Evolutionary conservation across 1,140 invertebrate species (phyloP).

Genomic region (Brachionus rotundiformis): DNA sequence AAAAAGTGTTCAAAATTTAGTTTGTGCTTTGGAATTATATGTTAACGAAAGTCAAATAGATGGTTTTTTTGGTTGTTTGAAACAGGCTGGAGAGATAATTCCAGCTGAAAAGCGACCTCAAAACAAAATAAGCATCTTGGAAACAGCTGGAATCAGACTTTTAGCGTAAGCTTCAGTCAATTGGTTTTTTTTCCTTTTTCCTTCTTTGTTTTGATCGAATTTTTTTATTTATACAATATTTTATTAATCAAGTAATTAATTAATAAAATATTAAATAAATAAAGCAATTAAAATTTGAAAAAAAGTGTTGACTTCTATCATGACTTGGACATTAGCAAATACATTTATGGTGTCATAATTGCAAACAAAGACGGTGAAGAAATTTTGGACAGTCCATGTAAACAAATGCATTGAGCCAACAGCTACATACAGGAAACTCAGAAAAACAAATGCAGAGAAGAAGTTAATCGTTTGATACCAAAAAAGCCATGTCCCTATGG

Average conservation of each 20-base stretch:
- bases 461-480: conserved; percentile 33
- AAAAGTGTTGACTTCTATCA: background rate
- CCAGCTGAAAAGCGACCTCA: background rate
- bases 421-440: background rate
- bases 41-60: no score
- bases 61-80: no score
- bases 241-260: conserved; percentile 59
- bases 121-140: conserved; percentile 60
- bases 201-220: no score
- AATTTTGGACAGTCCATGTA: conserved; percentile 33
- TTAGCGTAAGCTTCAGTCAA: no score
- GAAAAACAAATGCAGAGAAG: conserved; percentile 39
- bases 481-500: background rate
- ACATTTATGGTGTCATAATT: background rate
- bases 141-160: conserved; percentile 64
- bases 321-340: background rate
- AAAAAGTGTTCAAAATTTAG: no score
- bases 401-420: background rate
- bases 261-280: no score
- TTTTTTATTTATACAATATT: no score
- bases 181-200: no score
- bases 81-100: no score
- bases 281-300: no score
- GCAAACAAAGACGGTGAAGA: background rate
- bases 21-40: no score